Percentiles rank a stretch among this genome's conserved stretches.
Conservation (phyloP, 2,113 vertebrate genomes). For the Microcebus jonahi region DNA sequence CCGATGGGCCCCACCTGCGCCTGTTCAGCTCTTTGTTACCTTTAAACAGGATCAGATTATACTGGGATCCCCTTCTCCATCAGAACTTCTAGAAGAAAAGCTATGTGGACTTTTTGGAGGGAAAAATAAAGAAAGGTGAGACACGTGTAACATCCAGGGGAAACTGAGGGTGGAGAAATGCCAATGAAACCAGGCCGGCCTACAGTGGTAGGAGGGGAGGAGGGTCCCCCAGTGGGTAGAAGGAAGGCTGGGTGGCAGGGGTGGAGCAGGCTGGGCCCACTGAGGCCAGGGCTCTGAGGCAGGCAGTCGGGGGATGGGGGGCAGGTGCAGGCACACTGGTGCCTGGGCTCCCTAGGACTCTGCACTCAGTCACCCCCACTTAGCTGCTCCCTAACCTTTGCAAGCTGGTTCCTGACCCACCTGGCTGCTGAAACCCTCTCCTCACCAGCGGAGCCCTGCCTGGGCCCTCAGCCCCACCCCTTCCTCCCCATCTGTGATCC, state of each 20-base stretch:
- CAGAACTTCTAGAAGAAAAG: neutral
- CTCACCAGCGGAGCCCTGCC: neutral
- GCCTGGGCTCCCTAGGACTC: neutral
- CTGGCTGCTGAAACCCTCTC: neutral
- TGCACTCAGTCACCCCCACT: too few species aligned
- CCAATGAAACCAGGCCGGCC: neutral
- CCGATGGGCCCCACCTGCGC: neutral
- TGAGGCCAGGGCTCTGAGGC: neutral
- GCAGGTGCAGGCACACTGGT: neutral
- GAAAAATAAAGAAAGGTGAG: neutral
- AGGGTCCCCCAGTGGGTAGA: neutral
- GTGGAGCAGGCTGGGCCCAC: too few species aligned
- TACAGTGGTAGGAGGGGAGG: neutral
- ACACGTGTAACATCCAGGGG: neutral
- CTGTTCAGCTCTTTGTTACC: neutral
- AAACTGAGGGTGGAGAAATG: neutral
- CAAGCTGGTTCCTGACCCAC: neutral
- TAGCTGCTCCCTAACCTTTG: neutral
- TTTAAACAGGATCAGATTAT: neutral
- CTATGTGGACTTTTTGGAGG: slow-evolving; percentile 29
- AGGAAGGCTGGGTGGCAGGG: neutral
- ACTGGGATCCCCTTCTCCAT: neutral
- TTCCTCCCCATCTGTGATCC: neutral
- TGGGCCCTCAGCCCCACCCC: neutral
- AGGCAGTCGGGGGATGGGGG: neutral